Evolutionary conservation across 2,113 vertebrate genomes (phyloP), one percentile per base, ranked within the genome.

Genomic region (Tamias sibiricus): DNA sequence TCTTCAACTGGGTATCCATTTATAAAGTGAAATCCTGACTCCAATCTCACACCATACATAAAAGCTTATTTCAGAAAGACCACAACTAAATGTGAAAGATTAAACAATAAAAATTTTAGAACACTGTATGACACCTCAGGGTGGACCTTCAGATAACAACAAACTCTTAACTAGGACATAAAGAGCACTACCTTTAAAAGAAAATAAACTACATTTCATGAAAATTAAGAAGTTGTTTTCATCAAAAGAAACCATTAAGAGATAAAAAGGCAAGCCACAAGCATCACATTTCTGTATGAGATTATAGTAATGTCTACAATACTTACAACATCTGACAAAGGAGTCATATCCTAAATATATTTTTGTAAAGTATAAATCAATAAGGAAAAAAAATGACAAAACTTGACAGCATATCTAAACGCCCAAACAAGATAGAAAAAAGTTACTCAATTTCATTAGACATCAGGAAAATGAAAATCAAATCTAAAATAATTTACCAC

Each of bases 201-300:
- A 75, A 82, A 92, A 87, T 81, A 81, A 62, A 52, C 49, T 40
- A 32, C 40, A 75, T 83, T 68, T 76, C 35, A 69, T 90, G 47
- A 84, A 89, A 95, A 90, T 59, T 77, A 76, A 90, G 32, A 71
- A 90, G 42, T 72, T 75, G 42, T 72, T 75, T 94, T 75, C 47
- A 68, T 68, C 52, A 40, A 72, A 77, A 85, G 59, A 71, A 85
- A 71, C 8, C 19, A 76, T 28, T 44, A 62, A 52, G 1, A 54
- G 62, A 69, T 69, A 71, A 95, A 95, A 71, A 83, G 49, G 49
- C 14, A 52, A 52, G 49, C 49, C 49, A 52, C 14, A 76, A 95
- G 69, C 35, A 82, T 64, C 32, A 84, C 35, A 77, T 84, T 69
- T 90, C 80, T 90, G 19, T 40, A 37, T 40, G 35, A 76, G 30